Conservation (phyloP, 2,113 vertebrate genomes). For the Halichoeres trimaculatus region DNA sequence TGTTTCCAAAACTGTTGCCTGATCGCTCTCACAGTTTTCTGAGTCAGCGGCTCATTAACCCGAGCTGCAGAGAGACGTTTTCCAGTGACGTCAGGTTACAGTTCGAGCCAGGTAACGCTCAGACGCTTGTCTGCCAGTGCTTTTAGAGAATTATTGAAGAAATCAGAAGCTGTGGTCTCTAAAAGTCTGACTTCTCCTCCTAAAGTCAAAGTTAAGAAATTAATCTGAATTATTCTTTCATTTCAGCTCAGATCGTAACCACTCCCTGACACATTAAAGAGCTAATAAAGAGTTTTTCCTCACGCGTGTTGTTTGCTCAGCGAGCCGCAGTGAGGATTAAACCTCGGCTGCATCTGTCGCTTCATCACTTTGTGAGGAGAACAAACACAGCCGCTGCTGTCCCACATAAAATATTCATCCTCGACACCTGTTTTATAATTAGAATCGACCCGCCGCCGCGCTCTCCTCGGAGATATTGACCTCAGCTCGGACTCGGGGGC, state of each 20-base stretch:
- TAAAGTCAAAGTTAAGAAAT: neutral
- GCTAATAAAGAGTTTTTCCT: neutral
- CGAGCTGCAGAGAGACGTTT: neutral
- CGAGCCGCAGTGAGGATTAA: neutral
- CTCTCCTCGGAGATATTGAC: slow-evolving; percentile 45
- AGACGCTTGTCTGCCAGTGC: neutral
- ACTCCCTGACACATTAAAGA: neutral
- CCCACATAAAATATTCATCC: slow-evolving; percentile 72
- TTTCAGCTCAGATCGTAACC: neutral
- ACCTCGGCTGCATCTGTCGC: neutral
- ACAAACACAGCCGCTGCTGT: slow-evolving; percentile 26
- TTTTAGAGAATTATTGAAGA: neutral
- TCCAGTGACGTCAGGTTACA: neutral
- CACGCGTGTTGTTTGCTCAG: neutral
- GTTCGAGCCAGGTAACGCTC: neutral
- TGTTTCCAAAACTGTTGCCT: neutral
- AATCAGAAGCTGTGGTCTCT: neutral
- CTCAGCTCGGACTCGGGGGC: slow-evolving; percentile 4
- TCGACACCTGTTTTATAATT: slow-evolving; percentile 72
- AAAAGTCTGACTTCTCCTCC: too few relatives aligned
- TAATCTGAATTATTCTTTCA: too few relatives aligned
- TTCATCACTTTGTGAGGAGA: slow-evolving; percentile 22
- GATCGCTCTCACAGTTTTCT: slow-evolving; percentile 7
- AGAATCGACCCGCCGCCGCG: slow-evolving; percentile 59
- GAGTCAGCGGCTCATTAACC: slow-evolving; percentile 15